Evolutionary conservation across 2,113 vertebrate genomes (phyloP).

Genomic region (Eudorcas thomsonii): DNA sequence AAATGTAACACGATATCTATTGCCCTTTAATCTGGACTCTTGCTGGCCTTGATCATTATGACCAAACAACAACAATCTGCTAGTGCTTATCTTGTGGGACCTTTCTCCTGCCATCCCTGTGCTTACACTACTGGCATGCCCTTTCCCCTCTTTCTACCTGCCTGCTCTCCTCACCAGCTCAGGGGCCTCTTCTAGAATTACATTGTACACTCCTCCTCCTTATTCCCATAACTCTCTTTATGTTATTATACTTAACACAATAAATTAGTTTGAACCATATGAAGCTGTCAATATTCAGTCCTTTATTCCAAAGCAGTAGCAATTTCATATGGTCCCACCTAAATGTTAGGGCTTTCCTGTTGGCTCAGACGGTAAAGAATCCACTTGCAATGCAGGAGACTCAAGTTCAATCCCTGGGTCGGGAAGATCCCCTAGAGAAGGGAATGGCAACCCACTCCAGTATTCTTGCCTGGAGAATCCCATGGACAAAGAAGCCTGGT

Average conservation of each 20-base stretch:
- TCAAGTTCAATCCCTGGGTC: background rate
- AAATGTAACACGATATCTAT: background rate
- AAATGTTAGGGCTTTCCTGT: background rate
- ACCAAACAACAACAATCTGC: background rate
- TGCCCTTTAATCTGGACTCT: background rate
- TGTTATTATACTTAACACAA: background rate
- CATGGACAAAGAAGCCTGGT: background rate
- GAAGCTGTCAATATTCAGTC: background rate
- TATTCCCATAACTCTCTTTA: background rate
- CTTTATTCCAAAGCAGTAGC: background rate
- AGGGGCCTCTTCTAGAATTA: background rate
- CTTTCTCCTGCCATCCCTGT: background rate
- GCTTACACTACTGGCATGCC: background rate
- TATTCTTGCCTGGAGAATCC: background rate
- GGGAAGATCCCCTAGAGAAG: background rate
- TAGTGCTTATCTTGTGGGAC: background rate
- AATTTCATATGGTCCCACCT: background rate
- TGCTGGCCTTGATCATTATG: background rate
- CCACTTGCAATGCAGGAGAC: background rate
- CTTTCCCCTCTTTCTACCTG: background rate
- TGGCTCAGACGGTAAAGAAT: background rate
- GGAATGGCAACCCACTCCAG: background rate
- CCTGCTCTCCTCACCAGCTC: background rate
- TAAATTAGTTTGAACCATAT: background rate
- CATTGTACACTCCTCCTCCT: background rate